Base-by-base conservation (phyloP, 2,888 invertebrate genomes). In the Drosophila mercatorum region DNA sequence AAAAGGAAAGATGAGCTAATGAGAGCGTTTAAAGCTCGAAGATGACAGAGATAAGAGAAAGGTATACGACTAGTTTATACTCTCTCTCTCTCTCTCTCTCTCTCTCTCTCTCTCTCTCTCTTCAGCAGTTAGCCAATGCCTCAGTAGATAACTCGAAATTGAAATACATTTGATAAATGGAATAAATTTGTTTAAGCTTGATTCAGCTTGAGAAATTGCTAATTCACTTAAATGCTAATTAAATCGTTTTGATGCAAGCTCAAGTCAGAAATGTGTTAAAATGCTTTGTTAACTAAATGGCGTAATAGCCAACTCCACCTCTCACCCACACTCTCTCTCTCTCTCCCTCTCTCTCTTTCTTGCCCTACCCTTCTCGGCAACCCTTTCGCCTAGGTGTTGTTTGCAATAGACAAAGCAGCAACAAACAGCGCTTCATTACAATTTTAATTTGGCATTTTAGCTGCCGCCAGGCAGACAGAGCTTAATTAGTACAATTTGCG, bases 401-500 rank as follows among this genome's bases (percentile, higher is more conserved):
- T 55, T 43, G 40, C 51, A 31, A 56, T 53, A 57, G 62, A 26
- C 52, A 61, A 53, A 58, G 49, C 64, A 68, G 57, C 36, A 68
- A 36, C 56, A 56, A 62, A 67, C 61, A 70, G 78, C 75, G 64
- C 78, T 88, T 84, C 78, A 88, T 88, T 80, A 83, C 78, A 83
- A 86, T 88, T 86, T 88, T 80, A 84, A 84, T 86, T 88, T 83
- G 68, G 72, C 69, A 85, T 82, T 88, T 73, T 72, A 82, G 61
- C 69, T 55, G 53, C 51, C 74, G 51, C 72, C 62, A 53, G 38
- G 36, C 52, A 68, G 71, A 46, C 77, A 74, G 63, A 46, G 79
- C 84, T 88, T 88, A 85, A 85, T 85, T 88, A 85, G 88, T 76
- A 79, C 88, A 85, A 85, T 85, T 85, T 83, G 81, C 78, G 58